Evolutionary conservation across 2,797 vertebrate genomes (phyloP), one percentile per base, ranked within the genome.

Genomic region (Aldrovandia affinis): DNA sequence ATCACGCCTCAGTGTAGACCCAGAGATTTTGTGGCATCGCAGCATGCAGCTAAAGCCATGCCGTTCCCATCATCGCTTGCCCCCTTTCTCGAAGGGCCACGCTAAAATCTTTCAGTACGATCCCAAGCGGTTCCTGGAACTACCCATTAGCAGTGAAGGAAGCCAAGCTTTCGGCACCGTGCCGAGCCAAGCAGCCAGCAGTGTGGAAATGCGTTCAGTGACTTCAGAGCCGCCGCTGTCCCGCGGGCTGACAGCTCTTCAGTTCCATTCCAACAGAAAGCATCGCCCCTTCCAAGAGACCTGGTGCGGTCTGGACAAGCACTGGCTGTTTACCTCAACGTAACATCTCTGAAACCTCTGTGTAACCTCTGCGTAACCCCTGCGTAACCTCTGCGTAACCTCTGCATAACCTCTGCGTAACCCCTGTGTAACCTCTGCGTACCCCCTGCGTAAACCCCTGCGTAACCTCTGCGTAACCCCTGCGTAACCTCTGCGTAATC

Each of bases 191-290:
- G 30, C 22, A 4, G 52, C 44, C 65, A 70, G 73, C 57, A 28
- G 52, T n/a, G 70, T 57, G 54, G 50, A 77, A 33, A 33, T 36
- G 52, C 36, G 50, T 83, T 36, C 82, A 77, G 36, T 50, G 30
- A 12, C 47, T 81, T 65, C 57, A 18, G 7, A 39, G 33, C 36
- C 22, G 25, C 22, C 28, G 2, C 12, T 78, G 52, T 77, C 82
- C 82, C 36, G 33, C 42, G 52, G 50, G 14, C 81, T 65, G 61
- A 33, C n/a, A 10, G n/a, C 28, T 75, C 18, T 20, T 0, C 73
- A 9, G 20, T n/a, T 25, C 42, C 1, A 20, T 44, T 44, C 15
- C 42, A 73, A 42, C 68, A 54, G 14, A 25, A 75, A 57, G 12
- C 18, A 14, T 39, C 33, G 12, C 12, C 22, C 50, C 20, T 30